Evolutionary conservation across 2,113 vertebrate species (phyloP).

Genomic region (Chinchilla lanigera): DNA sequence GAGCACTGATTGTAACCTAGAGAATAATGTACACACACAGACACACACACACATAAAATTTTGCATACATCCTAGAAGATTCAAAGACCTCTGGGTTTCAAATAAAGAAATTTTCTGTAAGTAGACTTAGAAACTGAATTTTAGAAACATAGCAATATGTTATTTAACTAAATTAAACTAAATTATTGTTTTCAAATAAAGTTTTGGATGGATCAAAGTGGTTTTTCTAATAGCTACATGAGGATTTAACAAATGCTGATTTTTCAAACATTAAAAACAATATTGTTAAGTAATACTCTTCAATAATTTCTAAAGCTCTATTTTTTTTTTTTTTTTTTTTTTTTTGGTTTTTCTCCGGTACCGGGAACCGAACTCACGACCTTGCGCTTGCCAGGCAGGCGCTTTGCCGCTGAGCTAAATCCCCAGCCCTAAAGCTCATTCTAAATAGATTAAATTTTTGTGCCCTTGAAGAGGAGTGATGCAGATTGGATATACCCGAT

Average conservation of each 20-base stretch:
- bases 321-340: no score
- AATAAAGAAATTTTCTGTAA: not conserved
- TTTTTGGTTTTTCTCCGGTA: no score
- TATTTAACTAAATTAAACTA: no score
- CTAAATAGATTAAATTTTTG: not conserved
- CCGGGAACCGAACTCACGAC: no score
- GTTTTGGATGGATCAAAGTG: not conserved
- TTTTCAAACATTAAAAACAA: not conserved
- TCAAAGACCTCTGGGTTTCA: not conserved
- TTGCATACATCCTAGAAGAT: slow-evolving; percentile 12
- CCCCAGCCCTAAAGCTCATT: no score
- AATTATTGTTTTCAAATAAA: not conserved
- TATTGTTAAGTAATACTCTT: not conserved
- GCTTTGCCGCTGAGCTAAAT: no score
- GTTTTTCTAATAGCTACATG: not conserved
- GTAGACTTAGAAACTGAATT: not conserved
- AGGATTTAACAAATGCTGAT: not conserved
- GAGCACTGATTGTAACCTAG: not conserved
- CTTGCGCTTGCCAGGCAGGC: no score
- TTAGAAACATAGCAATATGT: not conserved
- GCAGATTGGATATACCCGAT: not conserved
- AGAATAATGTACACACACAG: not conserved
- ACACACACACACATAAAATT: not conserved
- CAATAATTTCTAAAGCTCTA: not conserved
- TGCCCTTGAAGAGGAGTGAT: not conserved